Conservation (phyloP, 2,797 vertebrate genomes). For the Echiichthys vipera region DNA sequence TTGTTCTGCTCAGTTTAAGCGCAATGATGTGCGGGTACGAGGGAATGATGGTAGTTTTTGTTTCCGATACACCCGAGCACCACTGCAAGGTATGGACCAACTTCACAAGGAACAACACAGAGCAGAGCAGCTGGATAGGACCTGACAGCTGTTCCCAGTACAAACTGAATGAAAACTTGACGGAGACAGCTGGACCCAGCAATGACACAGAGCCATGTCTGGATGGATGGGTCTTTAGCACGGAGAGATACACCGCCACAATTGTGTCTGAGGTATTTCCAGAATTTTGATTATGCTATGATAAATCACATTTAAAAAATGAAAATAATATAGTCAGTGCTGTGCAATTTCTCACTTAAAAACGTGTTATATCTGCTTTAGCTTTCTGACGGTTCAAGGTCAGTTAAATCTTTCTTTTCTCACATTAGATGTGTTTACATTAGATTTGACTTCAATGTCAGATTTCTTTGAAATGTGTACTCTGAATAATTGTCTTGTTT, state of each 20-base stretch:
- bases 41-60: conserved; percentile 48
- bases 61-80: conserved; percentile 62
- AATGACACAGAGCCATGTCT: conserved; percentile 54
- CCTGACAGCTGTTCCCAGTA: conserved; percentile 49
- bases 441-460: not conserved
- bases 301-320: no score
- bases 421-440: not conserved
- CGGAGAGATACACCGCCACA: conserved; percentile 51
- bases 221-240: conserved; percentile 62
- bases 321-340: no score
- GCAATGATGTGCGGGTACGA: conserved; percentile 39
- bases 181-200: not conserved
- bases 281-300: no score
- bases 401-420: not conserved
- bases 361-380: no score
- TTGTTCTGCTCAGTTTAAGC: conserved; percentile 46
- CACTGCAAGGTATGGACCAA: conserved; percentile 38
- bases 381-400: no score
- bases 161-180: conserved; percentile 19
- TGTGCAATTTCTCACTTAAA: no score
- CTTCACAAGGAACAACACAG: not conserved
- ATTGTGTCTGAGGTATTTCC: conserved; percentile 69
- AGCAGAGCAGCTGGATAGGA: conserved; percentile 15
- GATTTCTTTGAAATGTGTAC: not conserved
- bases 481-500: not conserved